phyloP scores from a whole-genome alignment of 2,888 invertebrate genomes.

The Cetonia aurata region DNA sequence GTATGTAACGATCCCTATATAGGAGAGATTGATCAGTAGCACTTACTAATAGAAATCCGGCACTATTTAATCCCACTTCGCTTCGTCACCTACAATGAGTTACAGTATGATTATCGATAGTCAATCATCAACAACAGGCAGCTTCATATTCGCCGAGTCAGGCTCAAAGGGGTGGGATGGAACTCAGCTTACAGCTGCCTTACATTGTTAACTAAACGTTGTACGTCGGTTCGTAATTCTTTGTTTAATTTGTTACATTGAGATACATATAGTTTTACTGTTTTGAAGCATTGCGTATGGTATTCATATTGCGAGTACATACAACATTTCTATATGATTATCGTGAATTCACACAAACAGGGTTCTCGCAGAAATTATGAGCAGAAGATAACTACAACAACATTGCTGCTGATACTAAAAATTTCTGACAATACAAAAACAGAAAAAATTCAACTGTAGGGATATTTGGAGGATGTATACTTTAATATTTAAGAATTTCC shows the following conservation, averaged over 20 bases:
- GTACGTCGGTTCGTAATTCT: slow-evolving; percentile 19
- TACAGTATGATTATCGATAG: slow-evolving; percentile 60
- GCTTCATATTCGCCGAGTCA: slow-evolving; percentile 57
- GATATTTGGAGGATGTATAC: too few species aligned
- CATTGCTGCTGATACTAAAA: too few species aligned
- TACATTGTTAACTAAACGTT: slow-evolving; percentile 22
- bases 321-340: too few species aligned
- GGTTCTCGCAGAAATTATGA: too few species aligned
- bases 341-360: too few species aligned
- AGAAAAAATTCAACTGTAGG: too few species aligned
- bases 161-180: slow-evolving; percentile 35
- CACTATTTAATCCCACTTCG: slow-evolving; percentile 58
- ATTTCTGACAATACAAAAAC: too few species aligned
- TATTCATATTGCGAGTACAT: too few species aligned
- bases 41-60: slow-evolving; percentile 60
- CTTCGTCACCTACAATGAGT: slow-evolving; percentile 59
- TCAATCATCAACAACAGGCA: slow-evolving; percentile 58
- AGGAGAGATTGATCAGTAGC: slow-evolving; percentile 59
- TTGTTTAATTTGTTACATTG: neutral
- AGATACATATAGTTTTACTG: too few species aligned
- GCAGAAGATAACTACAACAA: too few species aligned
- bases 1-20: slow-evolving; percentile 51
- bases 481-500: too few species aligned
- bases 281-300: too few species aligned
- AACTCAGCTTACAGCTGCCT: slow-evolving; percentile 25